Evolutionary conservation across 2,113 vertebrate genomes (phyloP), one percentile per base, ranked within the genome.

Genomic region (Irena cyanogastra): DNA sequence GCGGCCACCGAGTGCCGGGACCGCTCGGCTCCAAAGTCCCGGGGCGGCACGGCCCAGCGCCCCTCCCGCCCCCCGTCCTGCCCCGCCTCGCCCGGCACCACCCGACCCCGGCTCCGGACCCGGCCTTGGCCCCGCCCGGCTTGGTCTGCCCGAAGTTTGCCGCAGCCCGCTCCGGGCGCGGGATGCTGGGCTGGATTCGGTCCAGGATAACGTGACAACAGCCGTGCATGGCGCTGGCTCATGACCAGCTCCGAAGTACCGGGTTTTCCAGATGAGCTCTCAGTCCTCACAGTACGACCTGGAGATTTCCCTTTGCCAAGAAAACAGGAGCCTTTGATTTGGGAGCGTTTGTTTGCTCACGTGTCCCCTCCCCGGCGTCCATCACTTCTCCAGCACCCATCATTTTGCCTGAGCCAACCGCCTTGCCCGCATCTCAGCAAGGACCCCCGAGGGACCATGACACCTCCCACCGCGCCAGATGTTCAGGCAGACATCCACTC

Each of bases 101-200:
- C 56, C 68, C 60, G 30, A n/a, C 24, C 72, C 42, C 2, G n/a
- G 35, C 60, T 21, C 24, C 2, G 26, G 2, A 10, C 10, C 60
- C 3, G 39, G 4, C 47, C 49, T 4, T 10, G 47, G 5, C 53
- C 31, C 33, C 8, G 77, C 14, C 35, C 13, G 6, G 5, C 16
- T 0, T 1, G 20, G 2, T 1, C 59, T 31, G 39, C 22, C 37
- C 71, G 4, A 1, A 1, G 27, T 39, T 2, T 1, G 44, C 49
- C 11, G 57, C 61, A 41, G n/a, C 39, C 31, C 9, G 30, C 77
- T 30, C 20, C 15, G 0, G 23, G n/a, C 0, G 3, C 71, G 39
- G 39, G 65, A 15, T 59, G 37, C 39, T 26, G 24, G 0, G 30
- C 33, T 13, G 8, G 9, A 3, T 14, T 68, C 1, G 4, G 19